These are phyloP conservation scores for Myxocyprinus asiaticus DNA, from an alignment of 2,113 vertebrate genomes.

Conservation along the genomic window DNA sequence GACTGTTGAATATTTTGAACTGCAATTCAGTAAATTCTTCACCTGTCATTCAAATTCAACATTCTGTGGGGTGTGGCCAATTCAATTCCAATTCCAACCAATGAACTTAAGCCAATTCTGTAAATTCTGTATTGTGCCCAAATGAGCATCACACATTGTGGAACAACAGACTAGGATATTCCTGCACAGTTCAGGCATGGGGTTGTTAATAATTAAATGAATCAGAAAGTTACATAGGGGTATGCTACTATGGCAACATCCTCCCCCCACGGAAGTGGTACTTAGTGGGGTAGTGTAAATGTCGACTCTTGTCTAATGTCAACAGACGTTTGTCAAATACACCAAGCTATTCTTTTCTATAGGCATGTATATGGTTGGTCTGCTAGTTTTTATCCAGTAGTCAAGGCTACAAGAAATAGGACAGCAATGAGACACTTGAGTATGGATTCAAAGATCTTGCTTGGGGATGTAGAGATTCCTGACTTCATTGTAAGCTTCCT, in stretches of 20 bases:
- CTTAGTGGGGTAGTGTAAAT: slow-evolving; percentile 83
- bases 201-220: slow-evolving; percentile 95
- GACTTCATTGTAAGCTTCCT: background rate
- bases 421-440: background rate
- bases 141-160: slow-evolving; percentile 17
- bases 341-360: background rate
- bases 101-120: no score
- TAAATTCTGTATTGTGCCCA: no score
- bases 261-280: slow-evolving; percentile 75
- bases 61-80: no score
- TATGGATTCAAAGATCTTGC: background rate
- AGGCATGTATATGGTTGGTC: background rate
- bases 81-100: no score
- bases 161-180: slow-evolving; percentile 68
- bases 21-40: no score
- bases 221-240: slow-evolving; percentile 85
- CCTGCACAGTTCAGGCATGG: slow-evolving; percentile 82
- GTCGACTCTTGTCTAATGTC: slow-evolving; percentile 79
- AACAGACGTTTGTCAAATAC: slow-evolving; percentile 49
- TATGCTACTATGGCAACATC: slow-evolving; percentile 91
- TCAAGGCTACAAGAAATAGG: background rate
- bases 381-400: slow-evolving; percentile 16
- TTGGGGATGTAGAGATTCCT: background rate
- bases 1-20: no score
- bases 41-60: no score